Evolutionary conservation across 2,888 invertebrate genomes (phyloP), one percentile per base, ranked within the genome.

Genomic region (Rambutsinella grinnellia): DNA sequence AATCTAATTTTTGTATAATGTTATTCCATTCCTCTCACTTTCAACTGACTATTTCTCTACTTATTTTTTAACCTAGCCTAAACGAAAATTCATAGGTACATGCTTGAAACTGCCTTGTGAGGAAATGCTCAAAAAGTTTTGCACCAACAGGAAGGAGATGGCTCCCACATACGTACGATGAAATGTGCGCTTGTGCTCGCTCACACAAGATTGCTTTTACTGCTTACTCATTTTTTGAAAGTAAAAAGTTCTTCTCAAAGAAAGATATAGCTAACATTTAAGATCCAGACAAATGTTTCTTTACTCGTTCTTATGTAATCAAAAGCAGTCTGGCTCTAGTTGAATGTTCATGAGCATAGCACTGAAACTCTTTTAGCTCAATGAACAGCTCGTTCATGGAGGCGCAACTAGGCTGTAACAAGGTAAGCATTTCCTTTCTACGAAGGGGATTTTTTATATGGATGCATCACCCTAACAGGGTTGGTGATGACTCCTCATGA

Each of bases 121-220:
- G 36, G 36, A 36, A 36, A 13, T 8, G 36, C 36, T 36, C 6
- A 36, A 36, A 36, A 36, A 36, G 36, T 36, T 36, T 65, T 62
- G 36, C 28, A 24, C 62, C 28, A 56, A 57, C 56, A 71, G 71
- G 71, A 71, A 65, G 71, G 71, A 71, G 71, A 71, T 71, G 71
- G 71, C 71, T 71, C 71, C 65, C 63, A 63, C 71, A 71, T 71
- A 71, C 63, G 71, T 65, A 57, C 65, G 23, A 15, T 28, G 26
- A 57, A 71, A 57, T 28, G 63, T 36, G 36, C 36, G 6, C 13
- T 36, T 36, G 5, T 13, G 36, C 36, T 36, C 13, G 13, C 36
- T 36, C 36, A 36, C 13, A 8, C 36, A 36, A 36, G 36, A 5
- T 8, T 5, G 13, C 36, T 36, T 36, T 5, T 36, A 36, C 6